A percentile compares a stretch with the other conserved stretches of the same genome.
Conservation (phyloP, 1,140 invertebrate species). For the Laodelphax striatellus region DNA sequence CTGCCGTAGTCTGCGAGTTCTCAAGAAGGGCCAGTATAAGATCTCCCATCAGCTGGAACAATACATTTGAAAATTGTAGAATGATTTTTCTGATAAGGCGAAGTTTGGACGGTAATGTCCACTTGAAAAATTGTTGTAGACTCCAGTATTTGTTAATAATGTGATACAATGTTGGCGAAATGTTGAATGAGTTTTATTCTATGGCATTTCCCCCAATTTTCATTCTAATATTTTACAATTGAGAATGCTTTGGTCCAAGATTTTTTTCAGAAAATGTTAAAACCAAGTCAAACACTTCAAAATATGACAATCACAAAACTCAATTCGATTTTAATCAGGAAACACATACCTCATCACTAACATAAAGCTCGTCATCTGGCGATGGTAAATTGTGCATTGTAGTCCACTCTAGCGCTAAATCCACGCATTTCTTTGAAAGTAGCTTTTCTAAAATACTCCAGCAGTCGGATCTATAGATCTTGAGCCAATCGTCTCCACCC, state of each 20-base stretch:
- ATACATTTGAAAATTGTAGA: neutral
- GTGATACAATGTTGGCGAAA: neutral
- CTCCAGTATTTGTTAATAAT: neutral
- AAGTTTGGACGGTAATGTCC: too few relatives aligned
- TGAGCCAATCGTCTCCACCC: neutral
- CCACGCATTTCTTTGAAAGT: neutral
- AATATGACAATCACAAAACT: too few relatives aligned
- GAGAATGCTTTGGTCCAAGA: too few relatives aligned
- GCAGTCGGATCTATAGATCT: neutral
- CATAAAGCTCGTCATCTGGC: neutral
- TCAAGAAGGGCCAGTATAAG: conserved; percentile 7
- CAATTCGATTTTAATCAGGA: too few relatives aligned
- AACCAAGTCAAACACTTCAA: too few relatives aligned
- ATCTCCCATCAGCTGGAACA: conserved; percentile 5
- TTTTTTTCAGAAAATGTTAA: too few relatives aligned
- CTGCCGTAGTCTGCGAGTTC: neutral
- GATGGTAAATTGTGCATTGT: neutral
- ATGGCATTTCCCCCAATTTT: too few relatives aligned
- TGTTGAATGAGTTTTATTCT: too few relatives aligned
- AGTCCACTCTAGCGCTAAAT: neutral
- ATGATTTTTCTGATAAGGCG: too few relatives aligned
- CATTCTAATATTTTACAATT: neutral
- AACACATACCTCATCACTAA: neutral
- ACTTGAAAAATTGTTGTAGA: neutral
- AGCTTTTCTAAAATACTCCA: neutral